A percentile compares a stretch with the other conserved stretches of the same genome.
Evolutionary conservation across 2,797 vertebrate species (phyloP).

Genomic region (Brachyalestes nurse): DNA sequence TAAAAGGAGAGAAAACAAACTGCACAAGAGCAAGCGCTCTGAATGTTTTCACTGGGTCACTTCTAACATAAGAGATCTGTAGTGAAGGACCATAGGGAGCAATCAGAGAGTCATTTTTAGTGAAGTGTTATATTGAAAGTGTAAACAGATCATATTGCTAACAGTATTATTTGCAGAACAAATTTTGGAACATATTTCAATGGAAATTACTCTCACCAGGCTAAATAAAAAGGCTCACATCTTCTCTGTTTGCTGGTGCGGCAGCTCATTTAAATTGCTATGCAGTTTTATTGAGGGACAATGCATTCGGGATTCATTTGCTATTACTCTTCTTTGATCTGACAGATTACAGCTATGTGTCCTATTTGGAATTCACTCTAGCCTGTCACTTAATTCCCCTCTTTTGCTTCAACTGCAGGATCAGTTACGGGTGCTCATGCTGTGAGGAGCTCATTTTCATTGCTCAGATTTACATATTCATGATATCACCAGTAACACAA

Average conservation of each 20-base stretch:
- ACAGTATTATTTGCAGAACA: background rate
- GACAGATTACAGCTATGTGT: constrained; percentile 60
- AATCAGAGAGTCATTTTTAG: background rate
- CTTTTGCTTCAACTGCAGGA: constrained; percentile 52
- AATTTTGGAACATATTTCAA: constrained; percentile 21
- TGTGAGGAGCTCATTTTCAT: constrained; percentile 47
- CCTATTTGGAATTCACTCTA: constrained; percentile 52
- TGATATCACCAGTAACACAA: constrained; percentile 38
- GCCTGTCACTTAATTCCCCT: constrained; percentile 55
- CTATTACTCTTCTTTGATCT: constrained; percentile 64
- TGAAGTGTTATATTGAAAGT: constrained; percentile 5
- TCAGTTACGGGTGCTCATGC: constrained; percentile 50
- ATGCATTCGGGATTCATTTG: constrained; percentile 60
- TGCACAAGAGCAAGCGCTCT: background rate
- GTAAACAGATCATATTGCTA: constrained; percentile 9
- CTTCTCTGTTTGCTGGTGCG: constrained; percentile 42
- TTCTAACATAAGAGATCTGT: constrained; percentile 6
- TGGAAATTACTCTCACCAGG: constrained; percentile 21
- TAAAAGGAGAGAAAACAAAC: background rate
- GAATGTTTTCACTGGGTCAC: background rate
- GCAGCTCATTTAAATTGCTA: constrained; percentile 57
- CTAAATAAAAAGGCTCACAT: constrained; percentile 56
- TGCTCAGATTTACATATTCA: constrained; percentile 55
- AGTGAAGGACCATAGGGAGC: background rate
- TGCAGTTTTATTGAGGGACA: constrained; percentile 50